These are phyloP conservation scores for Limenitis camilla DNA, from an alignment of 2,888 invertebrate species.

Conservation along the genomic window DNA sequence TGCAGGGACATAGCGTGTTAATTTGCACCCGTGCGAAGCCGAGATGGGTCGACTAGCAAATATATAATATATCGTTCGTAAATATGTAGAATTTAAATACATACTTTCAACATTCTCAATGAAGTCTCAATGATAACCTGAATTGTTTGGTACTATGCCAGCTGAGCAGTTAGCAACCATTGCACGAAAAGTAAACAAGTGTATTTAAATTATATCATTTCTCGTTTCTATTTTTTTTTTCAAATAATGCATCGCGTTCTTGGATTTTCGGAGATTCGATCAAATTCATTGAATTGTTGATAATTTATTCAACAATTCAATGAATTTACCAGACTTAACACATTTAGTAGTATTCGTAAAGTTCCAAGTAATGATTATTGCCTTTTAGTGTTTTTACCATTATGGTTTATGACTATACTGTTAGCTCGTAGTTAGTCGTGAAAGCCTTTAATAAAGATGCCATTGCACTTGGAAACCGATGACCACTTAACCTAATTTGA, in stretches of 20 bases:
- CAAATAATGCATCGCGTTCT: not conserved
- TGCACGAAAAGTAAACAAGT: slow-evolving; percentile 9
- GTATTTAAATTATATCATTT: slow-evolving; percentile 11
- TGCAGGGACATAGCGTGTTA: no score
- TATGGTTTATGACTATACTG: slow-evolving; percentile 1
- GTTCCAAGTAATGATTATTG: no score
- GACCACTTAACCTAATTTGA: slow-evolving; percentile 31
- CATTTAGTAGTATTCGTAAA: no score
- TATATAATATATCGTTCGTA: no score
- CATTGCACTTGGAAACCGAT: slow-evolving; percentile 24
- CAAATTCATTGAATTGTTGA: no score
- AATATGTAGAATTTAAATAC: not conserved
- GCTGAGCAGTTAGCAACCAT: slow-evolving; percentile 17
- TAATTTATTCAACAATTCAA: no score
- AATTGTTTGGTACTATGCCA: slow-evolving; percentile 22
- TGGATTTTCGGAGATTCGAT: not conserved
- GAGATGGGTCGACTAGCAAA: no score
- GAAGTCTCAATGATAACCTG: slow-evolving; percentile 8
- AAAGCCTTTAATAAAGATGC: slow-evolving; percentile 22
- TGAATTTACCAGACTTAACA: no score
- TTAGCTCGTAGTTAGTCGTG: slow-evolving; percentile 1
- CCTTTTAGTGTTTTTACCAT: not conserved
- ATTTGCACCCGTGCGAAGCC: no score
- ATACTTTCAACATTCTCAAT: slow-evolving; percentile 3
- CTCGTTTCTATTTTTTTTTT: not conserved